Evolutionary conservation across 1,140 invertebrate species (phyloP).

Genomic region (Chironomus striatipennis): DNA sequence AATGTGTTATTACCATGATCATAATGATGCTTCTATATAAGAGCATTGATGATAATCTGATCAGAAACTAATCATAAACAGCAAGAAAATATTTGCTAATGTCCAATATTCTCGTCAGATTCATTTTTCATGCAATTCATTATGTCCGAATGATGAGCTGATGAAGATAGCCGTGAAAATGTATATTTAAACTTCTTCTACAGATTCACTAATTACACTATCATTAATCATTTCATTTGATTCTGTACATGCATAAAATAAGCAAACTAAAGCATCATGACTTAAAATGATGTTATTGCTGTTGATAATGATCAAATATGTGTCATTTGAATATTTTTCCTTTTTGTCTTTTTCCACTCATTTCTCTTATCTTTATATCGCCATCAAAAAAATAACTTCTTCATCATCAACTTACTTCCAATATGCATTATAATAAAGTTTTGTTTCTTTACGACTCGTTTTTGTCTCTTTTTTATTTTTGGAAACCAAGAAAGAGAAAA

Average conservation of each 20-base stretch:
- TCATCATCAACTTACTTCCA: not conserved
- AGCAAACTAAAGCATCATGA: no score
- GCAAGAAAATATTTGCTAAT: no score
- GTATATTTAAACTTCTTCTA: not conserved
- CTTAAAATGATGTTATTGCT: not conserved
- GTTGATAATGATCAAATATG: not conserved
- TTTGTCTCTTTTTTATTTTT: no score
- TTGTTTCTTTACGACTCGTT: no score
- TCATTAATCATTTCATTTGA: slow-evolving; percentile 4
- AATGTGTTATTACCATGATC: no score
- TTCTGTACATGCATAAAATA: not conserved
- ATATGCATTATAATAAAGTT: not conserved
- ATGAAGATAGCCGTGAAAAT: not conserved
- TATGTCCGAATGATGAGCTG: not conserved
- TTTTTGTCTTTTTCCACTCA: no score
- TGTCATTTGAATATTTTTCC: not conserved
- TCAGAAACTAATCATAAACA: no score
- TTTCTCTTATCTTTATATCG: no score
- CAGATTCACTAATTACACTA: not conserved
- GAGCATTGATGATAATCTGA: no score
- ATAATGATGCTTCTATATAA: no score
- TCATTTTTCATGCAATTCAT: slow-evolving; percentile 8
- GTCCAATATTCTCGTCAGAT: not conserved
- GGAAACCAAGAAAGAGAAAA: no score
- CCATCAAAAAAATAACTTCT: not conserved